Evolutionary conservation across 2,113 vertebrate species (phyloP), one percentile per base, ranked within the genome.

Genomic region (Rhinichthys klamathensis): DNA sequence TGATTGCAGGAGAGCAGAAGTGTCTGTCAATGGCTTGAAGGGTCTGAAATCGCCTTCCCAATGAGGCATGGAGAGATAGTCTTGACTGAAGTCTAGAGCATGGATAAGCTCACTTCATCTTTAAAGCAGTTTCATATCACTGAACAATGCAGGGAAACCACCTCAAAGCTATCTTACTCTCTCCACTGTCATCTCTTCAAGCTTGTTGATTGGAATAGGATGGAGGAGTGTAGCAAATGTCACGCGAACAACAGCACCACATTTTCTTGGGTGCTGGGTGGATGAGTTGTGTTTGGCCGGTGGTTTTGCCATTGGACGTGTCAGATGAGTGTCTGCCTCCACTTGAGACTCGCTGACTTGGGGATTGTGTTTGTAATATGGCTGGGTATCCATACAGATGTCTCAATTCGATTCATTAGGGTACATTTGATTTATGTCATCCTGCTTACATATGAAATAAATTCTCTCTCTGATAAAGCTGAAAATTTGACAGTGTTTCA

Each of bases 101-200:
- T 38, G 7, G 30, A 35, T 44, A 73, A 84, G n/a, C 27, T 83
- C 60, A 69, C 46, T 81, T 80, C 86, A 69, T 88, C 83, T 88
- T 85, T 83, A 12, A 44, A 77, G 67, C 80, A 78, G 82, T 84
- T 84, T 88, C 89, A 58, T 87, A 87, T 27, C 91, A 85, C 81
- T 85, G 41, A 89, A 86, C 88, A 90, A 92, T 90, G 83, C 63
- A 21, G 30, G 87, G 78, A 58, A 87, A 88, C 27, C 70, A 30
- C 12, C 56, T 21, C 82, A 44, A 63, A 82, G 67, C 25, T 81
- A 61, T 46, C 69, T 5, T 49, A 32, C 75, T 41, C 27, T 80
- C 63, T 30, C 41, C 32, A 6, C 78, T 73, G 49, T 63, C 25
- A 38, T 89, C 15, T 81, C 30, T 84, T 15, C 76, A 27, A 81